phyloP scores from a whole-genome alignment of 2,113 vertebrate species.

The Potamarius usumacintae region DNA sequence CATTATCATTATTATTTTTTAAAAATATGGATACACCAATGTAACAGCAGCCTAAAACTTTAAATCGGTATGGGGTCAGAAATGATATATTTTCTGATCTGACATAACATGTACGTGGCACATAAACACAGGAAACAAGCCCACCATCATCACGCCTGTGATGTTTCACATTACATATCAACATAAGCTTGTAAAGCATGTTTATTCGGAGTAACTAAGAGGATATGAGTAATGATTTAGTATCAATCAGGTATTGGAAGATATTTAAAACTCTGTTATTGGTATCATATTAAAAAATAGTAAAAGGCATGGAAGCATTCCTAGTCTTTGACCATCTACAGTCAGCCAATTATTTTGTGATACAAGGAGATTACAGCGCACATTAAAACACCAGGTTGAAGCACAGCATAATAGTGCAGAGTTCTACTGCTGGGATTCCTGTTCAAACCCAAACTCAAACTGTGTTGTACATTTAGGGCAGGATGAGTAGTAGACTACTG shows the following conservation, averaged over 20 bases:
- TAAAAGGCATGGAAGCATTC: background rate
- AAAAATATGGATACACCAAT: background rate
- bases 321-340: background rate
- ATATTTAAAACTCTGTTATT: background rate
- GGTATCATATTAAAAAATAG: background rate
- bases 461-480: background rate
- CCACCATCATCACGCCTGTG: background rate
- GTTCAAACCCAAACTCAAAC: background rate
- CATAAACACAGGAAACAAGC: background rate
- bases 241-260: background rate
- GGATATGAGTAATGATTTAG: background rate
- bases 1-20: background rate
- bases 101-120: background rate
- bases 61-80: background rate
- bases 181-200: background rate
- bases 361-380: background rate
- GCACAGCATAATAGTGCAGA: background rate
- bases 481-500: background rate
- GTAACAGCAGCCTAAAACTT: background rate
- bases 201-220: background rate
- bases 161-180: background rate
- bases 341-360: background rate
- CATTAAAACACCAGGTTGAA: background rate
- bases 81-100: background rate
- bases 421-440: background rate